Evolutionary conservation across 2,797 vertebrate genomes (phyloP).

Genomic region (Myripristis jacobus): DNA sequence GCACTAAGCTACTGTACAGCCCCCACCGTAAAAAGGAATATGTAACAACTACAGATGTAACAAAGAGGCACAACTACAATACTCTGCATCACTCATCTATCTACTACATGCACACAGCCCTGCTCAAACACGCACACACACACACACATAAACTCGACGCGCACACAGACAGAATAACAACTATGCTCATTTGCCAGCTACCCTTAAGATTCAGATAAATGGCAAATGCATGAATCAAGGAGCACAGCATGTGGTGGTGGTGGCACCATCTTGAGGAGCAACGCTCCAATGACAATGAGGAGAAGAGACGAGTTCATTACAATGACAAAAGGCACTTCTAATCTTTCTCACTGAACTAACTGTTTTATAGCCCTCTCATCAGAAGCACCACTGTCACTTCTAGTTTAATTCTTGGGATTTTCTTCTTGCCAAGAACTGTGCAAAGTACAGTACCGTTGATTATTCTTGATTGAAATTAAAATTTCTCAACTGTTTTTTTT

Average conservation of each 20-base stretch:
- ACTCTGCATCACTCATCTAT: constrained; percentile 30
- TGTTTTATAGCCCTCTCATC: constrained; percentile 63
- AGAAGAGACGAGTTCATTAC: constrained; percentile 56
- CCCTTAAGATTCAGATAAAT: constrained; percentile 39
- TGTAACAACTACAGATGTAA: constrained; percentile 73
- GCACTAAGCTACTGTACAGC: constrained; percentile 67
- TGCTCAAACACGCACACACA: constrained; percentile 32
- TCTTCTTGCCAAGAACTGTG: constrained; percentile 70
- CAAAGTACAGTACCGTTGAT: constrained; percentile 74
- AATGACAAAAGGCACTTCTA: constrained; percentile 79
- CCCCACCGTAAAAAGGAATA: constrained; percentile 59
- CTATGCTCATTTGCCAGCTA: constrained; percentile 42
- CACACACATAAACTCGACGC: not conserved
- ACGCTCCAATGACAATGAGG: constrained; percentile 42
- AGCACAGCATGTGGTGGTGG: constrained; percentile 53
- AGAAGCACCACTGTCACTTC: constrained; percentile 57
- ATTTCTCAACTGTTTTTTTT: constrained; percentile 7
- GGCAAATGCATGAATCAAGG: constrained; percentile 56
- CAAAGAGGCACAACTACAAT: constrained; percentile 65
- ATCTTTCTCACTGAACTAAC: constrained; percentile 36
- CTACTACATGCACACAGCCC: constrained; percentile 51
- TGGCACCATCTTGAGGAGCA: constrained; percentile 56
- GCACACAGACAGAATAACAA: constrained; percentile 26
- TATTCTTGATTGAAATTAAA: constrained; percentile 62
- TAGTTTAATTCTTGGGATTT: constrained; percentile 63